These are phyloP conservation scores for Bos javanicus DNA, from an alignment of 2,113 vertebrate species.

Conservation along the genomic window DNA sequence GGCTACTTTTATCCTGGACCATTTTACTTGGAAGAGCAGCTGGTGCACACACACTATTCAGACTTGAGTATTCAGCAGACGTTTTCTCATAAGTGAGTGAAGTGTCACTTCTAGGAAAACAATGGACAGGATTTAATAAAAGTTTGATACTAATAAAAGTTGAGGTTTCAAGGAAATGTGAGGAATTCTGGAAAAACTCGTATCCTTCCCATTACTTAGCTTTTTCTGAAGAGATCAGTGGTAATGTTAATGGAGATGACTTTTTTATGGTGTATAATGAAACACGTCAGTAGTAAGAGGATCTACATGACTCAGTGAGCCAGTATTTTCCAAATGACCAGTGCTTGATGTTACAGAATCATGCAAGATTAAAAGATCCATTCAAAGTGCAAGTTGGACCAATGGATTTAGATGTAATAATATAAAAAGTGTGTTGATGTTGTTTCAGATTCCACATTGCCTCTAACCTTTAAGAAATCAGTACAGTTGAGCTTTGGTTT, in stretches of 20 bases:
- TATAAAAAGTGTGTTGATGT: background rate
- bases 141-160: background rate
- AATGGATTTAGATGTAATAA: background rate
- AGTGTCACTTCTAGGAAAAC: background rate
- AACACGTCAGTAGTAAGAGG: background rate
- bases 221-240: background rate
- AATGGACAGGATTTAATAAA: background rate
- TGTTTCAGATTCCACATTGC: background rate
- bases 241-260: background rate
- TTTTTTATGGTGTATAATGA: background rate
- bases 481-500: background rate
- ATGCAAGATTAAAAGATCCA: background rate
- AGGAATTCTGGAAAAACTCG: background rate
- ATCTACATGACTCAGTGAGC: background rate
- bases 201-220: background rate
- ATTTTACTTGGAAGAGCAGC: background rate
- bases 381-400: background rate
- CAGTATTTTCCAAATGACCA: background rate
- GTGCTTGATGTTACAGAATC: background rate
- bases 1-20: background rate
- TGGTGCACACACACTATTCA: background rate
- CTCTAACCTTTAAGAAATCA: background rate
- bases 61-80: background rate
- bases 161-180: slow-evolving; percentile 24
- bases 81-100: background rate